These are phyloP conservation scores for Caenorhabditis sp. DNA, from an alignment of 2,888 invertebrate genomes.

Conservation along the genomic window DNA sequence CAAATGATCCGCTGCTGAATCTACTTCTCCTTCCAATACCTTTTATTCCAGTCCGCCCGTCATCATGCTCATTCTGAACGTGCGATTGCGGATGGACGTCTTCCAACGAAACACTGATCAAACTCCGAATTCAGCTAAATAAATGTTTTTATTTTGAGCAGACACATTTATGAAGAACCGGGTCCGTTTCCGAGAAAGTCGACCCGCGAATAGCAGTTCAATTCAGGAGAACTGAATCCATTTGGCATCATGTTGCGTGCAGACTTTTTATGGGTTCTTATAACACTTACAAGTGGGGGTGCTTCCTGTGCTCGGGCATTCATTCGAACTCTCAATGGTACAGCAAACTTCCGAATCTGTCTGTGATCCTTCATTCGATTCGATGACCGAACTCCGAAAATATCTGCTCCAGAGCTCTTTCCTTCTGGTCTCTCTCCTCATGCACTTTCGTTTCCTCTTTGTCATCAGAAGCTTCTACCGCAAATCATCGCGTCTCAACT, in stretches of 20 bases:
- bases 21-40: background rate
- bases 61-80: constrained; percentile 33
- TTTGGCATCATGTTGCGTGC: constrained; percentile 20
- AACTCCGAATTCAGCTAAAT: background rate
- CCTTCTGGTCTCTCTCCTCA: background rate
- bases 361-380: background rate
- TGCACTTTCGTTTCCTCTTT: background rate
- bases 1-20: background rate
- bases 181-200: background rate
- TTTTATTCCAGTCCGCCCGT: constrained; percentile 29
- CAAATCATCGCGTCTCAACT: background rate
- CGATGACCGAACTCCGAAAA: background rate
- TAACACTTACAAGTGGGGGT: background rate
- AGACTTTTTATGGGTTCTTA: background rate
- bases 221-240: too few species aligned
- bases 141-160: background rate
- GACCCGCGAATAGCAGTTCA: background rate
- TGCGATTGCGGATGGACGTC: constrained; percentile 19
- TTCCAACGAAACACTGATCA: background rate
- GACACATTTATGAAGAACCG: background rate
- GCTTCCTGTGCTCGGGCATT: too few species aligned
- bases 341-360: background rate
- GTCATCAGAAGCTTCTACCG: background rate
- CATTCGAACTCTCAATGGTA: too few species aligned
- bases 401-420: background rate